Conservation (phyloP, 2,888 invertebrate genomes). For the Acleris emargana region DNA sequence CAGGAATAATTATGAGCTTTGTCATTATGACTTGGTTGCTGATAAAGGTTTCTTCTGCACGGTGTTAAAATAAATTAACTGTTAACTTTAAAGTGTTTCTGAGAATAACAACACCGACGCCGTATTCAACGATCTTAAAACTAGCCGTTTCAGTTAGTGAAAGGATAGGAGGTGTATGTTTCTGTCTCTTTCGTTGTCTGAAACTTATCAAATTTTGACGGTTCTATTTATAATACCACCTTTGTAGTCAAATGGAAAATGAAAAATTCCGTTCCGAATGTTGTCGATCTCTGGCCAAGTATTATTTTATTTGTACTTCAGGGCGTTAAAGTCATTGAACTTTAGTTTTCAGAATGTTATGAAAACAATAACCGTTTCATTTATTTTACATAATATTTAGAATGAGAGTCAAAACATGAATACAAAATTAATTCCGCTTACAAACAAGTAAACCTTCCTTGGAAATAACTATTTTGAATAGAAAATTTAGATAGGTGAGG, state of each 20-base stretch:
- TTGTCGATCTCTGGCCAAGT: slow-evolving; percentile 30
- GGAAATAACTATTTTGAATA: neutral
- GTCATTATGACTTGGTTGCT: too few relatives aligned
- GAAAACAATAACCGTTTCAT: slow-evolving; percentile 51
- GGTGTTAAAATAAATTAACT: too few relatives aligned
- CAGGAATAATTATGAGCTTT: too few relatives aligned
- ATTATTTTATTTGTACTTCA: slow-evolving; percentile 28
- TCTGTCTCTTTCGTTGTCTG: too few relatives aligned
- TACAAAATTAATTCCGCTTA: slow-evolving; percentile 21
- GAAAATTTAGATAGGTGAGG: too few relatives aligned
- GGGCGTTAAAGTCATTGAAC: slow-evolving; percentile 49
- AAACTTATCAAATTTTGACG: neutral
- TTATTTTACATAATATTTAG: slow-evolving; percentile 33
- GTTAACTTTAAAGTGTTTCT: too few relatives aligned
- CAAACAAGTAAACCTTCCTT: slow-evolving; percentile 10
- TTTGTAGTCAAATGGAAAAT: too few relatives aligned
- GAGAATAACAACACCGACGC: too few relatives aligned
- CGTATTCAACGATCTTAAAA: too few relatives aligned
- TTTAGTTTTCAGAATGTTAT: slow-evolving; percentile 51
- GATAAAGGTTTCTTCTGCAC: too few relatives aligned
- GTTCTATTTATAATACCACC: neutral
- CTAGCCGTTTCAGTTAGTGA: too few relatives aligned
- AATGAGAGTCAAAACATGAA: slow-evolving; percentile 23
- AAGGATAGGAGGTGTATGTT: too few relatives aligned
- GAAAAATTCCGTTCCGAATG: slow-evolving; percentile 11